Base-by-base conservation (phyloP, 1,140 invertebrate genomes). In the Nasonia longicornis region DNA sequence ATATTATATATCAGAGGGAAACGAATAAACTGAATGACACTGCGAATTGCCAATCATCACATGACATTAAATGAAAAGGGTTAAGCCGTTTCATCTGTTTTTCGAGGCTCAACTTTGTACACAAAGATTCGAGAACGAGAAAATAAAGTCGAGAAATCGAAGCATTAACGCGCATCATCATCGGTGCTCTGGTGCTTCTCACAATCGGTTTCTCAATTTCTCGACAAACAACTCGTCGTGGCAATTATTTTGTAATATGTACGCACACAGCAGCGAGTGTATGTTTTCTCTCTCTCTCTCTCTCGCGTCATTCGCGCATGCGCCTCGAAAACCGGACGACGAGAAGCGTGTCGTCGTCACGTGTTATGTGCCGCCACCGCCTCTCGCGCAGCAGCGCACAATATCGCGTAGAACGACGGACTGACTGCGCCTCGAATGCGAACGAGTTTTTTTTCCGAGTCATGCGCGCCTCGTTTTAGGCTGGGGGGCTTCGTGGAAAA, bases 191-290 rank as follows among this genome's bases (percentile, higher is more conserved):
- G 29, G 35, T 64, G 73, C 31, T 31, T 74, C 72, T 75, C 73
- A 67, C 75, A 45, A 77, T 77, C 66, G 66, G 76, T 77, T 77
- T 77, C 76, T 77, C 76, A 77, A 77, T 77, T 77, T 77, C 76
- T 70, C 76, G 42, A 26, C 76, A 77, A 77, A 77, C 76, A 77
- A 52, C 77, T 80, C 70, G 35, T 74, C 52, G 78, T 35, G 42
- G 52, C 78, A 74, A 80, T 80, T 80, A 73, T 74, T 80, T 80
- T 80, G 78, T 80, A 80, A 73, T n/a, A 58, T 16, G 14, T 58
- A 26, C 16, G 12, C 48, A 52, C 14, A 52, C 20, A 20, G 22
- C 74, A 31, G 38, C 74, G 42, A 71, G 14, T 70, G 4, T 35
- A 35, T 6, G 4, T 35, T 35, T 6, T 35, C 4, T 3, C 31